Evolutionary conservation across 2,113 vertebrate species (phyloP).

Genomic region (Gymnarchus niloticus): DNA sequence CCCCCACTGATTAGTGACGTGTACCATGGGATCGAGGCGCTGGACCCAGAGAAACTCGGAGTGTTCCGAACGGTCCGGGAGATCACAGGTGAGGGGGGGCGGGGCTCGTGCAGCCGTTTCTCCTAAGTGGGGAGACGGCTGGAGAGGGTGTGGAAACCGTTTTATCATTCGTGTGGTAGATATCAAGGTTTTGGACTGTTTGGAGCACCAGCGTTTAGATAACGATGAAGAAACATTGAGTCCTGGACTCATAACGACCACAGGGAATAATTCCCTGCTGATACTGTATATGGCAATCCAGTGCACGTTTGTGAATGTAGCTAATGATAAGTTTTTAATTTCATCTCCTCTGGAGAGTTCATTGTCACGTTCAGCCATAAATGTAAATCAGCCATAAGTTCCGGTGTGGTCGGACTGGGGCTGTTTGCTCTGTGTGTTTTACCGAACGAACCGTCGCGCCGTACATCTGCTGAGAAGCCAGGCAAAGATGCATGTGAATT

Average conservation of each 20-base stretch:
- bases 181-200: not conserved
- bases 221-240: not conserved
- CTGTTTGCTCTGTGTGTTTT: not conserved
- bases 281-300: not conserved
- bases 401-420: not conserved
- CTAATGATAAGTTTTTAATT: not conserved
- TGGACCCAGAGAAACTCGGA: conserved; percentile 88
- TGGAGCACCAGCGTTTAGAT: not conserved
- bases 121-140: no score
- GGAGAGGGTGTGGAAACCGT: no score
- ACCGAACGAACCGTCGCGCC: not conserved
- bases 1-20: conserved; percentile 72
- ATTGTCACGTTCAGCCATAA: not conserved
- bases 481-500: not conserved
- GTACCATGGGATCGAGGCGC: conserved; percentile 84
- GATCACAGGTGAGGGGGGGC: conserved; percentile 83
- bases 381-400: not conserved
- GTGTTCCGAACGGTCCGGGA: conserved; percentile 90
- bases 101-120: not conserved
- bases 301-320: not conserved
- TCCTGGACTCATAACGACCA: not conserved
- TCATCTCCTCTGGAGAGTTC: not conserved
- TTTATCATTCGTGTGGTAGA: no score
- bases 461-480: not conserved
- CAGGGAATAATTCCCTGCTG: not conserved